These are phyloP conservation scores for Sphecodes monilicornis DNA, from an alignment of 2,888 invertebrate genomes.

Conservation along the genomic window DNA sequence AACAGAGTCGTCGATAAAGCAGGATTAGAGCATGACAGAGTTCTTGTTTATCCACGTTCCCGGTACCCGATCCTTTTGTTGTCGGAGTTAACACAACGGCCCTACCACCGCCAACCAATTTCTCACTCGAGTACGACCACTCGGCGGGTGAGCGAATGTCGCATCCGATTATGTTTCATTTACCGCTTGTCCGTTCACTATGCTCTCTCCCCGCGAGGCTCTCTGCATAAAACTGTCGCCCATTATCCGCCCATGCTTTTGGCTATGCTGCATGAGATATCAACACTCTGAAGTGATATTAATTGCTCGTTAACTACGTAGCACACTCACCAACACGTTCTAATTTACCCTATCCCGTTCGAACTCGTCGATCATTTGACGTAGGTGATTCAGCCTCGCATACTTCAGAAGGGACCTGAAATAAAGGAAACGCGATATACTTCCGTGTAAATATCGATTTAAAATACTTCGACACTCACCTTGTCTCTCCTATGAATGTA, in stretches of 20 bases:
- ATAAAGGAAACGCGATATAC: background rate
- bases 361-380: constrained; percentile 33
- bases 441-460: constrained; percentile 10
- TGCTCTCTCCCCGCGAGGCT: constrained; percentile 26
- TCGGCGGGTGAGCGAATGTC: constrained; percentile 19
- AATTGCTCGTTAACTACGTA: constrained; percentile 63
- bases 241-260: constrained; percentile 79
- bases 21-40: constrained; percentile 60
- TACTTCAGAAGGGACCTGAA: background rate
- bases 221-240: constrained; percentile 56
- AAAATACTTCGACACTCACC: background rate
- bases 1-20: constrained; percentile 30
- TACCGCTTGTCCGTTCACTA: constrained; percentile 21
- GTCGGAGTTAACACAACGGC: constrained; percentile 52
- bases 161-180: constrained; percentile 35
- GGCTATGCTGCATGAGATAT: constrained; percentile 81
- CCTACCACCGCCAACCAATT: constrained; percentile 78
- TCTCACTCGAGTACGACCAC: constrained; percentile 60
- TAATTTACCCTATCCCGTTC: constrained; percentile 42
- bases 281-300: constrained; percentile 63
- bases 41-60: constrained; percentile 31
- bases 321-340: constrained; percentile 40
- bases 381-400: constrained; percentile 43
- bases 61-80: background rate
- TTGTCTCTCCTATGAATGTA: background rate